Conservation (phyloP, 2,888 invertebrate genomes). For the Conus canariensis region DNA sequence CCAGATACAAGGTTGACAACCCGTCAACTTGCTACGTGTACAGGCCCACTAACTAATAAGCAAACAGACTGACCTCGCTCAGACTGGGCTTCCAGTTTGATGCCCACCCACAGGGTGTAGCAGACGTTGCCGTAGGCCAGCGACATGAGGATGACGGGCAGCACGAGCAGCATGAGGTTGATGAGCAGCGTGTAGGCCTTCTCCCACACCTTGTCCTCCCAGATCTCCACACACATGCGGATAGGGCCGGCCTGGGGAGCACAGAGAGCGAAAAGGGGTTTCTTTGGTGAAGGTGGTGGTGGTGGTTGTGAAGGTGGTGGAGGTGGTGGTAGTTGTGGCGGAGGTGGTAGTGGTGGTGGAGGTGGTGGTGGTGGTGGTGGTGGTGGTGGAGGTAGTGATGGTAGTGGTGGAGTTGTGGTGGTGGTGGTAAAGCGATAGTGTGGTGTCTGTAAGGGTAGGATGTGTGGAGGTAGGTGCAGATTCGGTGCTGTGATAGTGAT, state of each 20-base stretch:
- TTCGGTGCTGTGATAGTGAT: too few species aligned
- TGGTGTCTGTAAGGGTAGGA: too few species aligned
- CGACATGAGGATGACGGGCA: constrained; percentile 88
- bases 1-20: too few species aligned
- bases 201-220: constrained; percentile 81
- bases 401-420: too few species aligned
- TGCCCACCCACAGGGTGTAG: constrained; percentile 76
- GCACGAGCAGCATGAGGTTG: constrained; percentile 85
- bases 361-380: background rate
- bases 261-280: background rate
- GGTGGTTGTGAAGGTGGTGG: background rate
- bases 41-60: too few species aligned
- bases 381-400: background rate
- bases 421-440: too few species aligned
- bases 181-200: constrained; percentile 86
- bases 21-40: background rate
- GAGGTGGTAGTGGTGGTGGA: background rate
- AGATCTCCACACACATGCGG: constrained; percentile 62
- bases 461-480: too few species aligned
- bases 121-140: constrained; percentile 83
- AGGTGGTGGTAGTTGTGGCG: background rate
- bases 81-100: constrained; percentile 47
- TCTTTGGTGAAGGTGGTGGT: too few species aligned
- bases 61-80: constrained; percentile 42
- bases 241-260: constrained; percentile 23